Percentiles rank a stretch among this genome's conserved stretches.
These are phyloP conservation scores for Scomber scombrus DNA, from an alignment of 2,113 vertebrate genomes.

Conservation along the genomic window DNA sequence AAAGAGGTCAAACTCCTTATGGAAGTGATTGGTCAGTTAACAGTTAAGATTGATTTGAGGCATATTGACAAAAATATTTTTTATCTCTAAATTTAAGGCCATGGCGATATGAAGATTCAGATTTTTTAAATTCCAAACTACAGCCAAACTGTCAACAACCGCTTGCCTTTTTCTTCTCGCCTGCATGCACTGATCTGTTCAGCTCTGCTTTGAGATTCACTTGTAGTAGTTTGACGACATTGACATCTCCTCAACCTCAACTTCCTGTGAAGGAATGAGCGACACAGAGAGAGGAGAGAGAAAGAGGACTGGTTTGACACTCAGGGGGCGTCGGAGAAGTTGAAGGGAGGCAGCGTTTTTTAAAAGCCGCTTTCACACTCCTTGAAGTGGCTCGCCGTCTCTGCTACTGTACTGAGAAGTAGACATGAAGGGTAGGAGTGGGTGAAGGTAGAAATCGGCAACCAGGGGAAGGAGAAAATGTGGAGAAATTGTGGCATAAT, in stretches of 20 bases:
- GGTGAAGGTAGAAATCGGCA: slow-evolving; percentile 37
- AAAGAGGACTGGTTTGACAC: slow-evolving; percentile 53
- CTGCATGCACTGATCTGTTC: slow-evolving; percentile 6
- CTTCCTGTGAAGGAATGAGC: slow-evolving; percentile 73
- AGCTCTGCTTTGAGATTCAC: slow-evolving; percentile 3
- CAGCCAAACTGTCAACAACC: neutral
- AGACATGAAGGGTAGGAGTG: slow-evolving; percentile 45
- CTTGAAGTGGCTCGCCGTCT: slow-evolving; percentile 78
- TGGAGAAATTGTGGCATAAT: slow-evolving; percentile 51
- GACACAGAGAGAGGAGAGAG: slow-evolving; percentile 31
- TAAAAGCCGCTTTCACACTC: slow-evolving; percentile 53
- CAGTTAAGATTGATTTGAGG: neutral
- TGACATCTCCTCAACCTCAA: slow-evolving; percentile 62
- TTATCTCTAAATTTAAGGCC: no score
- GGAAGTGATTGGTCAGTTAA: neutral
- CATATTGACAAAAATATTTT: no score
- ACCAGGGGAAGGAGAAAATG: slow-evolving; percentile 25
- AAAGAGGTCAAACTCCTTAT: neutral
- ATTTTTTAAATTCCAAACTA: neutral
- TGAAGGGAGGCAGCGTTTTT: slow-evolving; percentile 42
- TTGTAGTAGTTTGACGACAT: slow-evolving; percentile 52
- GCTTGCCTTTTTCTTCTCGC: no score
- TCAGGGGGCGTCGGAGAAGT: slow-evolving; percentile 61
- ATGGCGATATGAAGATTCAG: no score
- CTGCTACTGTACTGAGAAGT: slow-evolving; percentile 74